Evolutionary conservation across 2,797 vertebrate genomes (phyloP).

Genomic region (Monodelphis domestica): DNA sequence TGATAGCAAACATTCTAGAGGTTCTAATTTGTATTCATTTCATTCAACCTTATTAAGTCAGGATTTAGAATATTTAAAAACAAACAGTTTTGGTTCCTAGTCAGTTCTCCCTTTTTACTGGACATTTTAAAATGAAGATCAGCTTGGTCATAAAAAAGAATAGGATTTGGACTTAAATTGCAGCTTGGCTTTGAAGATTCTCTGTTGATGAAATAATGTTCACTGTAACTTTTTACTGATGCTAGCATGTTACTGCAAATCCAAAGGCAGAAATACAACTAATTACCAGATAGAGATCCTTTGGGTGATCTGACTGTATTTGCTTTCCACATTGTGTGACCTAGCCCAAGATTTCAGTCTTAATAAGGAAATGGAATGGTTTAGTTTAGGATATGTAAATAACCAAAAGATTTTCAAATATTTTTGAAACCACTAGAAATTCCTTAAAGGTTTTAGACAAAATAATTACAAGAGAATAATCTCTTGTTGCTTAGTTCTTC

Average conservation of each 20-base stretch:
- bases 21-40: conserved; percentile 48
- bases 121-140: background rate
- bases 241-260: conserved; percentile 45
- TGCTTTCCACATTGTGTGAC: too few relatives aligned
- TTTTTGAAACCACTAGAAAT: conserved; percentile 49
- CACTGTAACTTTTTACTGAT: conserved; percentile 41
- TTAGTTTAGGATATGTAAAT: conserved; percentile 54
- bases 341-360: conserved; percentile 53
- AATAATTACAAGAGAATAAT: conserved; percentile 54
- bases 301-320: too few relatives aligned
- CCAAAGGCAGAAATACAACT: conserved; percentile 30
- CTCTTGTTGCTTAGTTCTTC: conserved; percentile 25
- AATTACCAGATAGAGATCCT: background rate
- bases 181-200: conserved; percentile 41
- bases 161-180: conserved; percentile 37
- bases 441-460: conserved; percentile 36
- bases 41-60: conserved; percentile 52
- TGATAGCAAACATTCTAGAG: conserved; percentile 28
- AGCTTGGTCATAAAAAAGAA: conserved; percentile 25
- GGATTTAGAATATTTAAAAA: conserved; percentile 23
- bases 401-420: conserved; percentile 70
- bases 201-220: conserved; percentile 42
- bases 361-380: conserved; percentile 27
- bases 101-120: background rate
- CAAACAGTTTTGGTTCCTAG: background rate